These are phyloP conservation scores for Exocentrus adspersus DNA, from an alignment of 2,888 invertebrate species.

Conservation along the genomic window DNA sequence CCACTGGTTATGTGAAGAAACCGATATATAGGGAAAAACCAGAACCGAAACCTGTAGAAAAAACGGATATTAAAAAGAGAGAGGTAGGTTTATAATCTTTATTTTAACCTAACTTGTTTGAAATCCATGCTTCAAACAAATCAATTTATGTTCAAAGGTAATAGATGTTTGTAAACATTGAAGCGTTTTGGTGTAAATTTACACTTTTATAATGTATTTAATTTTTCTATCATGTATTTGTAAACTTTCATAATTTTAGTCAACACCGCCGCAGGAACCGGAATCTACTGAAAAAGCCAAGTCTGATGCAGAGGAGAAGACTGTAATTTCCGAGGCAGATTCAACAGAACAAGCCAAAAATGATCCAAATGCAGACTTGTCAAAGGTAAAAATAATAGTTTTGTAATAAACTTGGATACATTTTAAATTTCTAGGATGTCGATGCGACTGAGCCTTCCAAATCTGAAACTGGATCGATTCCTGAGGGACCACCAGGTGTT, in stretches of 20 bases:
- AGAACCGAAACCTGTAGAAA: conserved; percentile 35
- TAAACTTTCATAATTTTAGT: too few relatives aligned
- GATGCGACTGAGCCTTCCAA: conserved; percentile 12
- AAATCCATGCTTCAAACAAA: too few relatives aligned
- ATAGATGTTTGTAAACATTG: too few relatives aligned
- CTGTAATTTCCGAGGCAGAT: conserved; percentile 63
- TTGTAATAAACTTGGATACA: neutral
- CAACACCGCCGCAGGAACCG: conserved; percentile 38
- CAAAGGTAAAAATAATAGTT: conserved; percentile 31
- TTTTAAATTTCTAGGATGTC: conserved; percentile 22
- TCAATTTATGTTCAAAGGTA: too few relatives aligned
- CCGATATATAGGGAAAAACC: conserved; percentile 49
- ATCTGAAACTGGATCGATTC: conserved; percentile 36
- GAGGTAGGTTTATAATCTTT: conserved; percentile 32
- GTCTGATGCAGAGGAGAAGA: conserved; percentile 54
- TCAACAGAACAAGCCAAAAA: conserved; percentile 60
- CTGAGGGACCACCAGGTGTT: conserved; percentile 60
- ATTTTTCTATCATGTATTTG: too few relatives aligned
- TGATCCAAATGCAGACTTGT: conserved; percentile 34
- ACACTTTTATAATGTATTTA: too few relatives aligned
- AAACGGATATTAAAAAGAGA: conserved; percentile 30
- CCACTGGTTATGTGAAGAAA: conserved; percentile 84
- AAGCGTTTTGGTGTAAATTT: too few relatives aligned
- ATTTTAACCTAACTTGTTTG: too few relatives aligned
- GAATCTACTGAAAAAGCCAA: conserved; percentile 46